Evolutionary conservation across 2,888 invertebrate genomes (phyloP), one percentile per base, ranked within the genome.

Genomic region (Plusia festucae): DNA sequence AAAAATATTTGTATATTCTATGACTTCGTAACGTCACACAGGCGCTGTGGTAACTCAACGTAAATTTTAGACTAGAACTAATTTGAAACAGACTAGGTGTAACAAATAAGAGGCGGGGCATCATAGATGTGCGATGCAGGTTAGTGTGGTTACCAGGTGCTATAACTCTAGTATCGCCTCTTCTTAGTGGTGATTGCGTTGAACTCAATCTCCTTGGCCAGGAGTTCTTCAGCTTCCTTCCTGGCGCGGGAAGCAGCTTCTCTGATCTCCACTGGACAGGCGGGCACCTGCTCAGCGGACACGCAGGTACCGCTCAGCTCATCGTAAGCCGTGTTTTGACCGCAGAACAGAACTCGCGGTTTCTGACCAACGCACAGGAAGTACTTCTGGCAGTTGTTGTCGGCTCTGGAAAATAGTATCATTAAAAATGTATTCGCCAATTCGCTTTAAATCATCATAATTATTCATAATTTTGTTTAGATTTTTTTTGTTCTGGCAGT

Each of bases 301-400:
- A 98, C 97, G 83, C 98, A 98, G 32, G 96, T 91, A 57, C 96
- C 96, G 0, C 96, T 96, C 52, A 96, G 91, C 15, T 97, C 97
- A 85, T 98, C 98, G 90, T 97, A 98, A 2, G 97, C 98, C 22
- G 96, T 95, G 73, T 97, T 97, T 65, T 96, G 96, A 0, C 97
- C 97, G 83, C 98, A 98, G 68, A 96, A 96, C 72, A 97, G 96
- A 32, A 97, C 95, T 22, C 98, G 95, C 0, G 98, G 98, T 51
- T 96, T 96, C 16, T 96, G 96, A 53, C 96, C 96, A 9, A 98
- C 95, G 86, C 98, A 98, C 58, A 98, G 93, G 93, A 97, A 98
- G 87, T 97, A 98, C 75, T 96, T 96, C 82, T 97, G 97, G 87
- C 98, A 98, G 85, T 98, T 96, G 4, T 76, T 83, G 0, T 96